Percentiles rank a stretch among this genome's conserved stretches.
These are phyloP conservation scores for Acheta domesticus DNA, from an alignment of 2,888 invertebrate species.

Conservation along the genomic window DNA sequence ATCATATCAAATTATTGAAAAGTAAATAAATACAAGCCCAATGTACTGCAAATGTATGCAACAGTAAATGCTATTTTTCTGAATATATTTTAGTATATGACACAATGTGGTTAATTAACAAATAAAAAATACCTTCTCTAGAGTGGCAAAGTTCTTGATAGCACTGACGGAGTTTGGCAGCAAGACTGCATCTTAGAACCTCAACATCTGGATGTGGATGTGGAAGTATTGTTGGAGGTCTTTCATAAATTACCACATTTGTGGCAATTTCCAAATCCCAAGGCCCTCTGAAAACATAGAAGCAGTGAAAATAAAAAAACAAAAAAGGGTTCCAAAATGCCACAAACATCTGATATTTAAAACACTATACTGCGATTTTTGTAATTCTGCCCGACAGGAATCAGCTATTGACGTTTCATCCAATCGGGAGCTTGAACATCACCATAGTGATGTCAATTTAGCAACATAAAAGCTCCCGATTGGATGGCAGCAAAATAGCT, in stretches of 20 bases:
- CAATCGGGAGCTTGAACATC: no score
- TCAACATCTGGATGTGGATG: constrained; percentile 95
- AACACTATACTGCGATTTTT: no score
- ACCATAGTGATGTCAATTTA: no score
- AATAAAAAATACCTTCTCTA: constrained; percentile 60
- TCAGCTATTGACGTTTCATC: no score
- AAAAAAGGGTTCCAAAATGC: neutral
- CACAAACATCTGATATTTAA: no score
- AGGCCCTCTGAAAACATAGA: constrained; percentile 59
- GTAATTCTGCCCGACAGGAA: no score
- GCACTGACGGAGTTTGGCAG: constrained; percentile 80
- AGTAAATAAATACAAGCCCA: neutral
- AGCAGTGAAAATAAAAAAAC: constrained; percentile 24
- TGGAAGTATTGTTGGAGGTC: constrained; percentile 77
- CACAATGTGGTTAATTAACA: no score
- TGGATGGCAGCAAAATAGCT: no score
- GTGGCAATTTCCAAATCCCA: constrained; percentile 94
- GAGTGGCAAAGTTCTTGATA: constrained; percentile 94
- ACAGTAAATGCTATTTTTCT: no score
- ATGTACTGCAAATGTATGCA: neutral
- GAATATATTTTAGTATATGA: no score
- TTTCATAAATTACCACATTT: constrained; percentile 85
- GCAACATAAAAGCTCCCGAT: no score
- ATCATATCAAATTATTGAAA: neutral
- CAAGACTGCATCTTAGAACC: constrained; percentile 74